Evolutionary conservation across 2,113 vertebrate species (phyloP).

Genomic region (Alligator sinensis): DNA sequence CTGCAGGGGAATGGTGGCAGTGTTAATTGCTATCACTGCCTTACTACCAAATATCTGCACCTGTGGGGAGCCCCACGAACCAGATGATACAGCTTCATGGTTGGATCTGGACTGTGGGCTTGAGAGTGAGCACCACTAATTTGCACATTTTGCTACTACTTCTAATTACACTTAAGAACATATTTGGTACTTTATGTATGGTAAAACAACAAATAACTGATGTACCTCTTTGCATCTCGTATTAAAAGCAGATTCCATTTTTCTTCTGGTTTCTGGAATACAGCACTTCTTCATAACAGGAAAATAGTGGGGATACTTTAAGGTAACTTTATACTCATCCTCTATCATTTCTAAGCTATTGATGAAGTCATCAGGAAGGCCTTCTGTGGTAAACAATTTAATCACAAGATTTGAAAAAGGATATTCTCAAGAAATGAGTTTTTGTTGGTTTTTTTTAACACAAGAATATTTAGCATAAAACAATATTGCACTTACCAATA

Average conservation of each 20-base stretch:
- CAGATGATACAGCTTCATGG: too few species aligned
- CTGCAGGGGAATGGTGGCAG: too few species aligned
- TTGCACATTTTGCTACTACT: neutral
- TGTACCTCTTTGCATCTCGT: constrained; percentile 93
- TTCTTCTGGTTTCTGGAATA: constrained; percentile 90
- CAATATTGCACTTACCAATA: neutral
- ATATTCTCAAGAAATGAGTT: neutral
- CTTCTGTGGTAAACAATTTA: constrained; percentile 79
- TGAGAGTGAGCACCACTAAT: neutral
- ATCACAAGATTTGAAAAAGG: neutral
- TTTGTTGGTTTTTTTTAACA: neutral
- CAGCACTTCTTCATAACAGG: constrained; percentile 94
- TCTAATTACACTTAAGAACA: neutral
- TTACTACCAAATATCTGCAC: too few species aligned
- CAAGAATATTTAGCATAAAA: neutral
- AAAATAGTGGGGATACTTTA: constrained; percentile 95
- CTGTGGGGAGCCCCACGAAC: too few species aligned
- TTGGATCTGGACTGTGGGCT: too few species aligned
- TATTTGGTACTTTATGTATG: neutral
- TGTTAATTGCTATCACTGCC: too few species aligned
- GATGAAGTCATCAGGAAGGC: constrained; percentile 90
- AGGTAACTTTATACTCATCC: constrained; percentile 86
- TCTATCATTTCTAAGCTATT: constrained; percentile 85
- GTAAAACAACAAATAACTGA: neutral
- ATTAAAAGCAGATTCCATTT: constrained; percentile 93